A percentile compares a stretch with the other conserved stretches of the same genome.
Conservation (phyloP, 2,888 invertebrate species). For the Plebejus anna region DNA sequence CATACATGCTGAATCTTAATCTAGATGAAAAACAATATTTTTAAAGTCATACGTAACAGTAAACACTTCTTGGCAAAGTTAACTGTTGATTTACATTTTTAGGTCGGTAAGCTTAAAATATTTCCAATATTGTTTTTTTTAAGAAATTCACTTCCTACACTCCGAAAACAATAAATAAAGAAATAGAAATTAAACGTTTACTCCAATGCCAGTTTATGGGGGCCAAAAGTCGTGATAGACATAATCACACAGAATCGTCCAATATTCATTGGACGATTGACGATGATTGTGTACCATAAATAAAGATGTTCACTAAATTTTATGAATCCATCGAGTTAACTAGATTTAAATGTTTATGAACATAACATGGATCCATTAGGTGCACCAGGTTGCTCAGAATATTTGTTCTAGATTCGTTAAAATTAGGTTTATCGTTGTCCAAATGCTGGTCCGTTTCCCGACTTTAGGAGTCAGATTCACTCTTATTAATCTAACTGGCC, state of each 20-base stretch:
- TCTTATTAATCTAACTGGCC: slow-evolving; percentile 59
- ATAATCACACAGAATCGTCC: too few relatives aligned
- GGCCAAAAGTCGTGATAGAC: neutral
- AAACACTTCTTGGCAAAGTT: slow-evolving; percentile 21
- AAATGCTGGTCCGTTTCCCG: slow-evolving; percentile 8
- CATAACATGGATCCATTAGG: neutral
- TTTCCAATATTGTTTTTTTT: neutral
- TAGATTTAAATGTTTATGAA: neutral
- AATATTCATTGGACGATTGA: neutral
- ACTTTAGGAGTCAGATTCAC: slow-evolving; percentile 54
- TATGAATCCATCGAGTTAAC: neutral
- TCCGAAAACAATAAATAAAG: slow-evolving; percentile 6
- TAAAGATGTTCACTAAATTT: slow-evolving; percentile 19
- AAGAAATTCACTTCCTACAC: slow-evolving; percentile 19
- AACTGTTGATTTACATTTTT: slow-evolving; percentile 7
- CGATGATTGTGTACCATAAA: neutral
- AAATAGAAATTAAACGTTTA: neutral
- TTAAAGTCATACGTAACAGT: slow-evolving; percentile 7
- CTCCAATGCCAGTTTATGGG: neutral
- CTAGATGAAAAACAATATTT: slow-evolving; percentile 1
- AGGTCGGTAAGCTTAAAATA: slow-evolving; percentile 14
- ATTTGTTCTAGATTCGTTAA: neutral
- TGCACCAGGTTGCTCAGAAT: neutral
- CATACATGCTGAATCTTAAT: neutral
- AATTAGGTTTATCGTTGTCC: neutral